A percentile compares a stretch with the other conserved stretches of the same genome.
phyloP scores from a whole-genome alignment of 1,140 invertebrate genomes.

The Triops cancriformis region DNA sequence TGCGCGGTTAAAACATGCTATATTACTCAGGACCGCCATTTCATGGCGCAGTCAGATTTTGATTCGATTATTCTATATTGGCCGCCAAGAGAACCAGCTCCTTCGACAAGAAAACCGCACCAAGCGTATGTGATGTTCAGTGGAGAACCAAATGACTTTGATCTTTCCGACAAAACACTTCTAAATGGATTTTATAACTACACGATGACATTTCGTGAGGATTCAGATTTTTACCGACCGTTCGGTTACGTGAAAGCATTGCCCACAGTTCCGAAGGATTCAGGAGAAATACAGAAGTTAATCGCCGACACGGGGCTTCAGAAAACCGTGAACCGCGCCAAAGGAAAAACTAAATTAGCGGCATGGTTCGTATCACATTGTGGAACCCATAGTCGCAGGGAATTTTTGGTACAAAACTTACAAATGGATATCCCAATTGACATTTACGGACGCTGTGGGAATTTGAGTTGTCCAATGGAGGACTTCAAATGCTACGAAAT shows the following conservation, averaged over 20 bases:
- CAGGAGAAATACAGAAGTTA: slow-evolving; percentile 46
- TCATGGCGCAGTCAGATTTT: background rate
- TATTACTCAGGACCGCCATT: background rate
- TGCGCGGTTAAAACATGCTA: background rate
- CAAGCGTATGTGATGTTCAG: background rate
- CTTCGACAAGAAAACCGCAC: background rate
- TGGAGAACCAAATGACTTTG: background rate
- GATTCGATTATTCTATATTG: background rate
- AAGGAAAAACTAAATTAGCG: slow-evolving; percentile 38
- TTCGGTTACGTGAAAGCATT: background rate
- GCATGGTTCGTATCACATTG: slow-evolving; percentile 42
- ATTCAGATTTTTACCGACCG: slow-evolving; percentile 32
- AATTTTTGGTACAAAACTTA: slow-evolving; percentile 33
- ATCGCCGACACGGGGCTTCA: slow-evolving; percentile 40
- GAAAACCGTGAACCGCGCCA: slow-evolving; percentile 22
- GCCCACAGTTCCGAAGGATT: slow-evolving; percentile 35
- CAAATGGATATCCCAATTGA: slow-evolving; percentile 34
- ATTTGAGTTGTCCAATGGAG: slow-evolving; percentile 30
- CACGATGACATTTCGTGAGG: background rate
- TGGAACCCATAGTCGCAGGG: slow-evolving; percentile 31
- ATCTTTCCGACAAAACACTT: background rate
- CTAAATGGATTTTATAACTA: background rate
- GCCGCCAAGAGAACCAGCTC: background rate
- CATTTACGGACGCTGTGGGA: slow-evolving; percentile 37
- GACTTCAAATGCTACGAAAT: slow-evolving; percentile 32